Percentiles rank a stretch among this genome's conserved stretches.
Conservation (phyloP, 2,797 vertebrate genomes). For the Poeciliopsis paucimaculata region DNA sequence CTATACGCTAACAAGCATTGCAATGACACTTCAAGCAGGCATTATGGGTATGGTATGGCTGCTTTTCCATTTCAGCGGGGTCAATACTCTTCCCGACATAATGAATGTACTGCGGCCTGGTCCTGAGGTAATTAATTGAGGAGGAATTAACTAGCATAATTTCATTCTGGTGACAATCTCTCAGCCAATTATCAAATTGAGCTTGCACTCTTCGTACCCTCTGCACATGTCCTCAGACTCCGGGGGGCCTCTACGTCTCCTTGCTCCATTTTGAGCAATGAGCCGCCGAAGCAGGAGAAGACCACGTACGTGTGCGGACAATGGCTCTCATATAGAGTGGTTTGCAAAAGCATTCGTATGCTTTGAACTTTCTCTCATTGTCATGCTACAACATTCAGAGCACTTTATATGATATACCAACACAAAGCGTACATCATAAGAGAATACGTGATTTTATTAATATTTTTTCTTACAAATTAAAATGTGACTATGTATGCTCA, state of each 20-base stretch:
- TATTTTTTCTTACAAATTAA: background rate
- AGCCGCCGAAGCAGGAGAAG: conserved; percentile 46
- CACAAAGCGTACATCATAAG: background rate
- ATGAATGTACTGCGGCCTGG: conserved; percentile 75
- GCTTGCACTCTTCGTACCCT: conserved; percentile 44
- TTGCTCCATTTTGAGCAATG: conserved; percentile 41
- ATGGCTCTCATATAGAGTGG: background rate
- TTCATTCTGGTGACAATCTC: conserved; percentile 81
- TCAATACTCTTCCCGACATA: conserved; percentile 63
- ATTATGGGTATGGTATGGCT: conserved; percentile 39
- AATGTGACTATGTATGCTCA: too few relatives aligned
- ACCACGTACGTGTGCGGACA: conserved; percentile 42
- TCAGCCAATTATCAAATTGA: conserved; percentile 80
- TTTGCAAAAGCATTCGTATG: background rate
- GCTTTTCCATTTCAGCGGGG: conserved; percentile 42
- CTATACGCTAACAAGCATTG: conserved; percentile 8
- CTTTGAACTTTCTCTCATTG: background rate
- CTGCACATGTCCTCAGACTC: conserved; percentile 18
- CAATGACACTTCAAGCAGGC: conserved; percentile 12
- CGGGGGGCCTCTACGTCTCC: conserved; percentile 34
- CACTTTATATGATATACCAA: background rate
- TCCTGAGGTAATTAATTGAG: conserved; percentile 82
- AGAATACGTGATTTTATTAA: background rate
- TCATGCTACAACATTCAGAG: background rate
- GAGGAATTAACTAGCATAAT: conserved; percentile 83